phyloP scores from a whole-genome alignment of 1,140 invertebrate species.

The Tetraneura akinire region DNA sequence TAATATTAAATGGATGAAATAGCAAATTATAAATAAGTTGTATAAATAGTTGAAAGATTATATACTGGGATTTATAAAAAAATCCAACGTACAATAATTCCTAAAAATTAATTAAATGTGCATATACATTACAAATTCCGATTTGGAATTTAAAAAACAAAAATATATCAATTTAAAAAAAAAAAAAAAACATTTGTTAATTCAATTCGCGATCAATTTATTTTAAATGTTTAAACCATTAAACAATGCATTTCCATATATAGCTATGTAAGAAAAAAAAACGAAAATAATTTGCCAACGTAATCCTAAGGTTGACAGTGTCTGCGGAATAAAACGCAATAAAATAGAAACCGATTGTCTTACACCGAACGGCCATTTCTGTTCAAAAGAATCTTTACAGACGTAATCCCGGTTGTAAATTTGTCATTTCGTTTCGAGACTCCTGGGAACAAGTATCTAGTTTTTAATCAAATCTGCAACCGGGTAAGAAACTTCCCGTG shows the following conservation, averaged over 20 bases:
- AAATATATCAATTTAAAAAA: no score
- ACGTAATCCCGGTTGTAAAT: constrained; percentile 36
- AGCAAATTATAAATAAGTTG: no score
- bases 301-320: background rate
- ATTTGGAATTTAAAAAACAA: no score
- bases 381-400: constrained; percentile 13
- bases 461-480: constrained; percentile 31
- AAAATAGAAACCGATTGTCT: constrained; percentile 11
- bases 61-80: no score
- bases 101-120: no score
- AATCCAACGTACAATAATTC: no score
- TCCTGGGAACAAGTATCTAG: constrained; percentile 13
- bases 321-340: constrained; percentile 3
- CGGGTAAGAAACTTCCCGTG: background rate
- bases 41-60: no score
- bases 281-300: constrained; percentile 1
- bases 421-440: constrained; percentile 24
- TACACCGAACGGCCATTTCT: background rate
- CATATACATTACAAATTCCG: no score
- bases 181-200: no score
- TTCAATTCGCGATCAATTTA: no score
- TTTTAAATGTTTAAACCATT: background rate
- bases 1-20: no score
- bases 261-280: background rate
- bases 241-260: background rate